These are phyloP conservation scores for Luperina nickerlii DNA, from an alignment of 2,888 invertebrate species.

Conservation along the genomic window DNA sequence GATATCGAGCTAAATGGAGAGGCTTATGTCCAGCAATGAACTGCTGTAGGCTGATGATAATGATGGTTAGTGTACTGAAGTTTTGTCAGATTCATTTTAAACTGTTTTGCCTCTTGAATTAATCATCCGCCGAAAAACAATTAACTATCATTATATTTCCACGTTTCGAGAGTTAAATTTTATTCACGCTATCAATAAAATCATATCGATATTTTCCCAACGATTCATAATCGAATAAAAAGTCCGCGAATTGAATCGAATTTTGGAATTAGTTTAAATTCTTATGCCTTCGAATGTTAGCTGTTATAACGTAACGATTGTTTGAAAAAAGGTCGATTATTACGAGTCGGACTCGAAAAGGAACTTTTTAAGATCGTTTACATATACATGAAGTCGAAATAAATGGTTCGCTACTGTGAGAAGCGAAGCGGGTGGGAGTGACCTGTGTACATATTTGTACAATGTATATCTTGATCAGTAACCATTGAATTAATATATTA, in stretches of 20 bases:
- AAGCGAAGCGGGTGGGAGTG: conserved; percentile 52
- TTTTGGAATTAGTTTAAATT: conserved; percentile 44
- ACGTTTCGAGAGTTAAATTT: neutral
- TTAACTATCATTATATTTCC: neutral
- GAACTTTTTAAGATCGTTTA: conserved; percentile 51
- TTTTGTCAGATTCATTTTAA: neutral
- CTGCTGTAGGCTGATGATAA: neutral
- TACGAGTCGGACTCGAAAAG: conserved; percentile 35
- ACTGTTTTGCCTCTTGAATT: neutral
- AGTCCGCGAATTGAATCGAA: conserved; percentile 27
- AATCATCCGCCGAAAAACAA: neutral
- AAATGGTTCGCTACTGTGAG: conserved; percentile 47
- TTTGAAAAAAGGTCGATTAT: conserved; percentile 47
- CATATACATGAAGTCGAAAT: conserved; percentile 49
- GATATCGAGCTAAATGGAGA: neutral
- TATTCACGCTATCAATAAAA: conserved; percentile 4
- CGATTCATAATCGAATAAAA: conserved; percentile 33
- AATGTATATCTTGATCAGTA: conserved; percentile 51
- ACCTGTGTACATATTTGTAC: conserved; percentile 48
- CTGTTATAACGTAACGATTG: conserved; percentile 41
- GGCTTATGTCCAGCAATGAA: neutral
- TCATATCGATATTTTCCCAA: conserved; percentile 21
- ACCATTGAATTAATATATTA: conserved; percentile 59
- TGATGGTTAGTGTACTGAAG: neutral
- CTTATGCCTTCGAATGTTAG: conserved; percentile 22